Conservation (phyloP, 2,888 invertebrate species). For the Deilephila porcellus region DNA sequence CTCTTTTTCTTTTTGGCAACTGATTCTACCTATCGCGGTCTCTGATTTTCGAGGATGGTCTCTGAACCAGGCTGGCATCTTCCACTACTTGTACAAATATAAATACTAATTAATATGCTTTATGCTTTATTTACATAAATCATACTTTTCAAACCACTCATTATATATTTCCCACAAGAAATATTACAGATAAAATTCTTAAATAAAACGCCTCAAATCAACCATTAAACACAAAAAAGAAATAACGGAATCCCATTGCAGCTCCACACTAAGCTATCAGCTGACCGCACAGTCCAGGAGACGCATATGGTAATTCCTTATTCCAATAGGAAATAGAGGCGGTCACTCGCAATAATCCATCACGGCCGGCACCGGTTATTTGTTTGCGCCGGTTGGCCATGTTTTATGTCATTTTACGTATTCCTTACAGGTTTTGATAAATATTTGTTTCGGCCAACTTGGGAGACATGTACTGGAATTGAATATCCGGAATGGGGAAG, state of each 20-base stretch:
- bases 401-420: conserved; percentile 83
- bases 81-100: too few species aligned
- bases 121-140: too few species aligned
- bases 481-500: conserved; percentile 76
- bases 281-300: conserved; percentile 64
- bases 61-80: too few species aligned
- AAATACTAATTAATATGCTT: too few species aligned
- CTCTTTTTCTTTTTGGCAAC: too few species aligned
- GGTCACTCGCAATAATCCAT: conserved; percentile 85
- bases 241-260: conserved; percentile 35
- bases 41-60: too few species aligned
- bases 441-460: conserved; percentile 81
- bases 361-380: conserved; percentile 67
- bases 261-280: conserved; percentile 53
- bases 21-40: too few species aligned
- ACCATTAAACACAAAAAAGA: background rate
- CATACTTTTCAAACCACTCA: too few species aligned
- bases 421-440: conserved; percentile 84
- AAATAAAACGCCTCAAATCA: too few species aligned
- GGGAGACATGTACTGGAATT: conserved; percentile 78
- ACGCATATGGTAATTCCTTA: conserved; percentile 85
- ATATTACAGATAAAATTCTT: too few species aligned
- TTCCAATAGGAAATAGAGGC: conserved; percentile 84
- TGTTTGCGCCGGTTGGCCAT: conserved; percentile 71
- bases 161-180: too few species aligned